These are phyloP conservation scores for Eumaeus atala DNA, from an alignment of 1,140 invertebrate species.

Conservation along the genomic window DNA sequence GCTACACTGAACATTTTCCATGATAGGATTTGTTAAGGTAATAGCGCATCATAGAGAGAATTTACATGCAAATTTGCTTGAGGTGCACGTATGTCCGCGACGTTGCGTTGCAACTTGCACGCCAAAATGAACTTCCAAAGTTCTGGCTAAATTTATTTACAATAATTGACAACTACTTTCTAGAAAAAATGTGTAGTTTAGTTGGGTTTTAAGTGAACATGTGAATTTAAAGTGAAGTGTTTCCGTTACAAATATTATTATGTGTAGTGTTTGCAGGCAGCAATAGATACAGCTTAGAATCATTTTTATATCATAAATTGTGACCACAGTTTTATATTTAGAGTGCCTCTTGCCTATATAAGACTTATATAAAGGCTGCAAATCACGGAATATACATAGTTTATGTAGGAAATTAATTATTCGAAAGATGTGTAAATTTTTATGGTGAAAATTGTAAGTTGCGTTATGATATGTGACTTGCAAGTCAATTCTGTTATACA, in stretches of 20 bases:
- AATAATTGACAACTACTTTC: no score
- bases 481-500: slow-evolving; percentile 21
- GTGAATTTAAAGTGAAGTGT: no score
- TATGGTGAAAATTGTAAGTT: slow-evolving; percentile 74
- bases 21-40: no score
- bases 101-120: no score
- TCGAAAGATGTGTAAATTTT: slow-evolving; percentile 59
- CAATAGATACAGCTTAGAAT: slow-evolving; percentile 55
- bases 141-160: no score
- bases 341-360: slow-evolving; percentile 76
- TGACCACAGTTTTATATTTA: slow-evolving; percentile 75
- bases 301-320: slow-evolving; percentile 70
- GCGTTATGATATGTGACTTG: slow-evolving; percentile 71
- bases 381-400: slow-evolving; percentile 73
- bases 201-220: no score
- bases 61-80: no score
- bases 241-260: neutral
- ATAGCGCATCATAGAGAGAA: no score
- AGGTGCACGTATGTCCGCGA: no score
- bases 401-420: slow-evolving; percentile 67
- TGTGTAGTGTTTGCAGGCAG: slow-evolving; percentile 8
- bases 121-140: no score
- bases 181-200: no score
- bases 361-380: slow-evolving; percentile 76
- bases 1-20: no score